Base-by-base conservation (phyloP, 2,888 invertebrate species). In the Patella pellucida region DNA sequence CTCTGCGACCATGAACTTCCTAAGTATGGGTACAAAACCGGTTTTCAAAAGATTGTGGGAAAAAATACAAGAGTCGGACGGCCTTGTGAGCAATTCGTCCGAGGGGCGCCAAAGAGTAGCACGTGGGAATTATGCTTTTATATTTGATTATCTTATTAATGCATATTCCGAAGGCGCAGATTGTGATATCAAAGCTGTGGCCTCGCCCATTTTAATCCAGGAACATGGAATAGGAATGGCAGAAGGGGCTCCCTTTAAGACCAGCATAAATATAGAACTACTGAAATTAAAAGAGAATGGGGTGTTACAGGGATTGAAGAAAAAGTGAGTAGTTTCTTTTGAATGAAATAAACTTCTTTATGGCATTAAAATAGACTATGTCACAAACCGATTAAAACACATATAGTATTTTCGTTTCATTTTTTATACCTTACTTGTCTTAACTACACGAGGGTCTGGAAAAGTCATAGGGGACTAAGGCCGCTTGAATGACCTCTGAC, bases 221-320 rank as follows among this genome's bases (percentile, higher is more conserved):
- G 87, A 88, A 71, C 88, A 88, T 41, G 88, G 88, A 0, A 86
- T 88, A 9, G 86, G 84, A 7, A 86, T 88, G 84, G 69, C 78
- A 16, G 62, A 81, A 82, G 14, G 86, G 85, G 62, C 62, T 0
- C 62, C 62, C 23, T 62, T 62, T 62, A 62, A 62, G 72, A 85
- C 86, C n/a, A 78, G 79, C 69, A 82, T 88, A 19, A 86, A 88
- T 79, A 85, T 87, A 41, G 86, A 83, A 50, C 77, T 88, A 2
- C 78, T 88, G 14, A 78, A 82, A 56, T 51, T 88, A n/a, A 86
- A 85, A 23, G 88, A 87, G 72, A 74, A 76, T 3, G 84, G 85
- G 4, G 81, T 81, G 9, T 83, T 88, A 15, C 77, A 80, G 27
- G 78, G 78, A 5, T 77, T 86, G 19, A 82, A 80, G 67, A 87